phyloP scores from a whole-genome alignment of 1,140 invertebrate species.

The Drosophila tsacasi region DNA sequence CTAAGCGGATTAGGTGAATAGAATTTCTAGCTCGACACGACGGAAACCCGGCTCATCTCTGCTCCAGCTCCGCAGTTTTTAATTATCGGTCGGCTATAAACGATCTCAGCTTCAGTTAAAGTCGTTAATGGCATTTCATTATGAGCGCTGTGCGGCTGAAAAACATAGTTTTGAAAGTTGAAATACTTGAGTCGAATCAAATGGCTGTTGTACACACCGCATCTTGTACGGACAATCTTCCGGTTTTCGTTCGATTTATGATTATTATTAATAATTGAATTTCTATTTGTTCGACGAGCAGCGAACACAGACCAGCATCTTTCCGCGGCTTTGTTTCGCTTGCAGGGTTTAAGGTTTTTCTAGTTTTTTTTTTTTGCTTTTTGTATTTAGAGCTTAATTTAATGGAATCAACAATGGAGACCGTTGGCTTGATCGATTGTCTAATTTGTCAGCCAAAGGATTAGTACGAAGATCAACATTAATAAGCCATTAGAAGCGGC shows the following conservation, averaged over 20 bases:
- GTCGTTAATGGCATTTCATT: conserved; percentile 59
- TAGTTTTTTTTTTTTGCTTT: neutral
- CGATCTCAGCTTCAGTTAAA: conserved; percentile 49
- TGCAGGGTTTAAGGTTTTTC: conserved; percentile 32
- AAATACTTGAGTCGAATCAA: conserved; percentile 73
- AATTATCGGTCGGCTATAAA: conserved; percentile 59
- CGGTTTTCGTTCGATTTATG: conserved; percentile 70
- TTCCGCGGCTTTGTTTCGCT: conserved; percentile 35
- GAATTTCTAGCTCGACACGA: conserved; percentile 33
- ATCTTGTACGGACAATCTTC: conserved; percentile 64
- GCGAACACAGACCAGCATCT: conserved; percentile 68
- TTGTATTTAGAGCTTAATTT: conserved; percentile 44
- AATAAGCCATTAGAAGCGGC: conserved; percentile 72
- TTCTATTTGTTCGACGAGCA: conserved; percentile 64
- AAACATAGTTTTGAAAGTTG: conserved; percentile 73
- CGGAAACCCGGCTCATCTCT: conserved; percentile 35
- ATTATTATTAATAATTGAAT: conserved; percentile 71
- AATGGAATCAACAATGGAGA: conserved; percentile 59
- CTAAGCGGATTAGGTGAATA: conserved; percentile 29
- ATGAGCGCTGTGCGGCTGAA: conserved; percentile 40
- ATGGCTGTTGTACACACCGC: conserved; percentile 40
- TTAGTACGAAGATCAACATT: conserved; percentile 65
- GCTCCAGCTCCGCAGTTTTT: conserved; percentile 48
- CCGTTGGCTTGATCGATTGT: conserved; percentile 71
- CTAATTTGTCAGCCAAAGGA: conserved; percentile 72